These are phyloP conservation scores for Tachyglossus aculeatus DNA, from an alignment of 2,797 vertebrate genomes.

Conservation along the genomic window DNA sequence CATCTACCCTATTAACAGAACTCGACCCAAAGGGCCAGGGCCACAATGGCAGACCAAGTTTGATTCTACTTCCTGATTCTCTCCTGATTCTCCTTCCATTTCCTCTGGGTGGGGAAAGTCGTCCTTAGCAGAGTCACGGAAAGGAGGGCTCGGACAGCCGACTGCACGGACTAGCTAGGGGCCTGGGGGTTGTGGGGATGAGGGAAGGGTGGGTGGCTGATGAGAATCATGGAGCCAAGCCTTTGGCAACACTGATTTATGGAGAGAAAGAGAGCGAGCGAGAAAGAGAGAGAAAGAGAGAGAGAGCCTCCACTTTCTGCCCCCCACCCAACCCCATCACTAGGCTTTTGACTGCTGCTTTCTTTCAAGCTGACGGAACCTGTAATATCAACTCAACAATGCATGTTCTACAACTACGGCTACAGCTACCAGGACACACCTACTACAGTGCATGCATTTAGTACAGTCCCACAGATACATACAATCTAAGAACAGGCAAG, in stretches of 20 bases:
- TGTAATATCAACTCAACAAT: slow-evolving; percentile 81
- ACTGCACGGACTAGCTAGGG: slow-evolving; percentile 42
- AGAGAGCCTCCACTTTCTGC: slow-evolving; percentile 65
- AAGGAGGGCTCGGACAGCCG: slow-evolving; percentile 23
- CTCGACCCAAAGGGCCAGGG: background rate
- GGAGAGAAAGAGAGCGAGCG: too few species aligned
- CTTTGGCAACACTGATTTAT: slow-evolving; percentile 60
- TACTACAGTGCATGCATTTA: slow-evolving; percentile 83
- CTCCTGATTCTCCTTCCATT: background rate
- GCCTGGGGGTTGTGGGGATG: slow-evolving; percentile 49
- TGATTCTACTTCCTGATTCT: too few species aligned
- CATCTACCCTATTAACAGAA: slow-evolving; percentile 14
- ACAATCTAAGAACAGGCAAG: slow-evolving; percentile 83
- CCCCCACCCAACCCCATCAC: slow-evolving; percentile 62
- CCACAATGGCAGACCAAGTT: too few species aligned
- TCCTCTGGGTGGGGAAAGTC: background rate
- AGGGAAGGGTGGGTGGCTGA: slow-evolving; percentile 66
- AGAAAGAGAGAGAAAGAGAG: slow-evolving; percentile 43
- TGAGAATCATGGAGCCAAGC: slow-evolving; percentile 76
- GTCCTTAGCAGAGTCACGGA: background rate
- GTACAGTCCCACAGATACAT: slow-evolving; percentile 83
- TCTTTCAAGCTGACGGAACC: slow-evolving; percentile 55
- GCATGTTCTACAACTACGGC: slow-evolving; percentile 80
- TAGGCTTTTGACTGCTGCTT: slow-evolving; percentile 62
- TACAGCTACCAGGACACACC: slow-evolving; percentile 79